Percentiles rank a stretch among this genome's conserved stretches.
Conservation (phyloP, 2,888 invertebrate genomes). For the Oscheius myriophilus region DNA sequence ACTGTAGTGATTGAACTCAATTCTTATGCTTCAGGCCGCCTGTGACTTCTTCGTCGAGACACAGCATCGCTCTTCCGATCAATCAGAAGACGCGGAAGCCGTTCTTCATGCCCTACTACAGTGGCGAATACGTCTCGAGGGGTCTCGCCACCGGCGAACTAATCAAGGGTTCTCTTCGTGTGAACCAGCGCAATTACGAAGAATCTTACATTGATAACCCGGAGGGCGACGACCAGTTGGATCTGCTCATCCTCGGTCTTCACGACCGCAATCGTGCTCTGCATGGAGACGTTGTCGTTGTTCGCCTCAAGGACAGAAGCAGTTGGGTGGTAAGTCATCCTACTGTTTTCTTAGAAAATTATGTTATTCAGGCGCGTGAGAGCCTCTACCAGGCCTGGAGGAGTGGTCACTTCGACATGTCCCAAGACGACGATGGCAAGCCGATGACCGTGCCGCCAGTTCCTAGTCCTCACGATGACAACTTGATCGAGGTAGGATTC, state of each 20-base stretch:
- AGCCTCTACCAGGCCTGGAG: conserved; percentile 41
- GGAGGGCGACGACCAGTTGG: conserved; percentile 71
- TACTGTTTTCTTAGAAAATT: neutral
- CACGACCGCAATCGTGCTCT: conserved; percentile 83
- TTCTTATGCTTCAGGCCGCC: neutral
- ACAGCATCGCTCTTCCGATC: neutral
- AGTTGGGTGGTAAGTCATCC: conserved; percentile 71
- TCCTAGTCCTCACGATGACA: conserved; percentile 26
- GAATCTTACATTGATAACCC: conserved; percentile 80
- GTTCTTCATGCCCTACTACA: conserved; percentile 25
- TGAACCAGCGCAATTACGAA: conserved; percentile 84
- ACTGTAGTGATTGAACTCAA: neutral
- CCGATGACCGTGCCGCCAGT: conserved; percentile 50
- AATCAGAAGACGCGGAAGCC: conserved; percentile 24
- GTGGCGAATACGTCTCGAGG: conserved; percentile 24
- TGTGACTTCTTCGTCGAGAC: neutral
- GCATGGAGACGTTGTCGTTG: conserved; percentile 84
- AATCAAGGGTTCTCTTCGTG: conserved; percentile 78
- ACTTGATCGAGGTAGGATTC: conserved; percentile 29
- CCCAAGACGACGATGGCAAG: conserved; percentile 47
- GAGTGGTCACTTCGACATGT: conserved; percentile 38
- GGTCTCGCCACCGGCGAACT: conserved; percentile 26
- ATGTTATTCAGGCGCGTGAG: conserved; percentile 31
- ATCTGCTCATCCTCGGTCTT: conserved; percentile 79
- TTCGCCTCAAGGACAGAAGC: conserved; percentile 62